Evolutionary conservation across 2,888 invertebrate species (phyloP), one percentile per base, ranked within the genome.

Genomic region (Netelia fuscicornis): DNA sequence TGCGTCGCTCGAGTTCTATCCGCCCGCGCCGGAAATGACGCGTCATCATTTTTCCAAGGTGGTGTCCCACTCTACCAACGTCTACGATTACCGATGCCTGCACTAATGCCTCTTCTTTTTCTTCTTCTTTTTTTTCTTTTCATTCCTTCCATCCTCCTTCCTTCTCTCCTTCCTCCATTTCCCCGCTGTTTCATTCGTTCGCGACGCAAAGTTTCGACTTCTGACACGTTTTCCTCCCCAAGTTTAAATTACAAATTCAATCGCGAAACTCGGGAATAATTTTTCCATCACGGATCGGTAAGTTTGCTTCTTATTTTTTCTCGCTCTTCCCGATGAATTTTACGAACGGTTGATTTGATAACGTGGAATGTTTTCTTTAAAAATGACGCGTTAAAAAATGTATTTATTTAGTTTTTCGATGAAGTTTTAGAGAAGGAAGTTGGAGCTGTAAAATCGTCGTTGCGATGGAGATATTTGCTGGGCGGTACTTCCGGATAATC

Each of bases 41-140:
- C 77, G 71, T 77, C 77, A 77, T 82, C 82, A 77, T 82, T 78
- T 78, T 78, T 78, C 78, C 68, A 70, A 20, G 78, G 25, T 58
- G 60, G 48, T 17, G 52, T 64, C 62, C 25, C 13, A 44, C 68
- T 62, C 67, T 67, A 30, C 72, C 3, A 25, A 37, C 68, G 67
- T 75, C 68, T 67, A 68, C 75, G 68, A 75, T 76, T 58, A 77
- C 77, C 71, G 30, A 77, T 67, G 48, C 67, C 8, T 37, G 71
- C 52, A 11, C 25, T 64, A n/a, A 56, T 62, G 56, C 44, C 10
- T 23, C 64, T 37, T 48, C 30, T 30, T 30, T 5, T 30, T 30
- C 30, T 30, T 30, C 30, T 30, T 5, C 2, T 30, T 5, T 30
- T 30, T 5, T 60, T 62, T 42, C 56, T 67, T 23, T 58, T 52